Evolutionary conservation across 2,797 vertebrate genomes (phyloP).

Genomic region (Oophaga sylvatica): DNA sequence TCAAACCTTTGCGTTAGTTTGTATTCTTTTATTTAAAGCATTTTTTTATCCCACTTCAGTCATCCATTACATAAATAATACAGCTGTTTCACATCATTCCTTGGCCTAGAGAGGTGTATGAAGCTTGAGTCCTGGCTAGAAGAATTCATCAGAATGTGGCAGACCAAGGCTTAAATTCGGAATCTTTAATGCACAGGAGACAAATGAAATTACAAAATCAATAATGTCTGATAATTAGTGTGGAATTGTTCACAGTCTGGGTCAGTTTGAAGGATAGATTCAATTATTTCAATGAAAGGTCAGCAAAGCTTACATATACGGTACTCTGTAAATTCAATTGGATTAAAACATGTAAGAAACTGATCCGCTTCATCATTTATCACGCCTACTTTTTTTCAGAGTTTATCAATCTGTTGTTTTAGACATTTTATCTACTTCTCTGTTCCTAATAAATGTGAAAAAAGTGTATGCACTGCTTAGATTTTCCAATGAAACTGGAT

Average conservation of each 20-base stretch:
- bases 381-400: conserved; percentile 50
- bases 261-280: conserved; percentile 58
- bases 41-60: neutral
- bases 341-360: conserved; percentile 43
- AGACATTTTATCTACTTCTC: conserved; percentile 7
- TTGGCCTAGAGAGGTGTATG: conserved; percentile 14
- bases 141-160: conserved; percentile 53
- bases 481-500: neutral
- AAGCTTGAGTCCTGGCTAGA: neutral
- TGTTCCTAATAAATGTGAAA: neutral
- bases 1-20: neutral
- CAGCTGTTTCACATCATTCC: neutral
- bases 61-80: conserved; percentile 32
- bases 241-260: conserved; percentile 48
- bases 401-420: conserved; percentile 46
- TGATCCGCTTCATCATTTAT: conserved; percentile 30
- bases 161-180: conserved; percentile 45
- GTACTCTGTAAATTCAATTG: conserved; percentile 37
- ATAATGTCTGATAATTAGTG: conserved; percentile 60
- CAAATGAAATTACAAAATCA: conserved; percentile 58
- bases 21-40: conserved; percentile 23
- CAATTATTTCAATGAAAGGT: conserved; percentile 61
- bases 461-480: neutral
- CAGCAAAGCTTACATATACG: conserved; percentile 52
- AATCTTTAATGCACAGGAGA: conserved; percentile 56